Conservation (phyloP, 2,888 invertebrate genomes). For the Coelogynopora nodosa region DNA sequence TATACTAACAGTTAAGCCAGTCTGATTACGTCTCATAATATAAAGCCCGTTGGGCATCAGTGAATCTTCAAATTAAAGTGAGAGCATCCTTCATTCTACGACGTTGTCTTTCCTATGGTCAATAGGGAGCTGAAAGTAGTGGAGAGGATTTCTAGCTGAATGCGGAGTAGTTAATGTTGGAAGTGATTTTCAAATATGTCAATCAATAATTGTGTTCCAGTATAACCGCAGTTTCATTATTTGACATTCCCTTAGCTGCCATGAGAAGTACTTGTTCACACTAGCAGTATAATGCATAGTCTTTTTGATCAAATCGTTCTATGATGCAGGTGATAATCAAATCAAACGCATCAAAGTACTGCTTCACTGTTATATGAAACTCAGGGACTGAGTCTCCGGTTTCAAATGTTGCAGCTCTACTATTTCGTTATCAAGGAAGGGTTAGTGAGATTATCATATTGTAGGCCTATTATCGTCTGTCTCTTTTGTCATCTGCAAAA, state of each 20-base stretch:
- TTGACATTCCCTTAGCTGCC: neutral
- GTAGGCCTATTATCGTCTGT: neutral
- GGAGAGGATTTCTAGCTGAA: no score
- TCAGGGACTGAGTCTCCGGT: neutral
- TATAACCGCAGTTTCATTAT: neutral
- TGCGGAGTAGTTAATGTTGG: no score
- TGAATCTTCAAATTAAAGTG: neutral
- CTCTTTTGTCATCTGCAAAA: neutral
- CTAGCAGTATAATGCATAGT: neutral
- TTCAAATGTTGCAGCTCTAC: constrained; percentile 4
- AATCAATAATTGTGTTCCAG: neutral
- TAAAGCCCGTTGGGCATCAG: neutral
- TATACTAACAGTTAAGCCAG: neutral
- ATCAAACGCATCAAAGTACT: constrained; percentile 16
- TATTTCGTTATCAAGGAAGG: neutral
- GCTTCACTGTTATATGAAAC: neutral
- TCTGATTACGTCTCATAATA: neutral
- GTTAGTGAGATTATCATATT: neutral
- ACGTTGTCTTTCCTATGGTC: neutral
- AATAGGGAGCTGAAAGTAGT: no score
- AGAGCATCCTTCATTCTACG: neutral
- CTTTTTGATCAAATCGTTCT: neutral
- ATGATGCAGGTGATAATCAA: neutral
- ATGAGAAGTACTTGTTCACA: neutral
- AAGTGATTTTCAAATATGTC: neutral